Evolutionary conservation across 2,113 vertebrate genomes (phyloP), one percentile per base, ranked within the genome.

Genomic region (Euleptes europaea): DNA sequence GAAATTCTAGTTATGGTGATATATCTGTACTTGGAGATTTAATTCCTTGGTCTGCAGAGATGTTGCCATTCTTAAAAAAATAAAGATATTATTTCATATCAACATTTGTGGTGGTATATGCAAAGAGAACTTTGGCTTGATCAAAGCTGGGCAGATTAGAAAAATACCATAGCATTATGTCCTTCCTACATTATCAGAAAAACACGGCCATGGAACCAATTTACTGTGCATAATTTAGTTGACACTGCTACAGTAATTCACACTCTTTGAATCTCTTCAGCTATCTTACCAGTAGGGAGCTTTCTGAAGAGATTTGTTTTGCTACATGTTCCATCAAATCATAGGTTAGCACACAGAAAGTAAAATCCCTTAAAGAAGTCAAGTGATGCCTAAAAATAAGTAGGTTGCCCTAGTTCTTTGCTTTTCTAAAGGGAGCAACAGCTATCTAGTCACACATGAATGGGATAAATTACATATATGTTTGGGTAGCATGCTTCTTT

Each of bases 181-280:
- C 90, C 91, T 93, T 86, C 78, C 66, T 87, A 21, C 84, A 83
- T 91, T 92, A 91, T 78, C 77, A 90, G 87, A 90, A 94, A 92
- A 11, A 82, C 89, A 77, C 83, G 88, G 54, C 42, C 67, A 79
- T 92, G 90, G 83, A 90, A 94, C 80, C 92, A 93, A 94, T 94
- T 92, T 93, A 92, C 87, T 90, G 83, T 89, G 87, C 86, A 92
- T 93, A 88, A 89, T 93, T 93, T 94, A 88, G 89, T 91, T 82
- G 75, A 67, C 80, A 67, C 40, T 90, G 69, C 78, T 88, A 77
- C 84, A 90, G 83, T 89, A 88, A 47, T 87, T 65, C 13, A 9
- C 28, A 87, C 54, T 85, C 83, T 88, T 87, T 88, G 72, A 84
- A 66, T 82, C 8, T 69, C 7, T 0, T 38, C 75, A 81, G 38